A percentile compares a stretch with the other conserved stretches of the same genome.
Conservation (phyloP, 2,113 vertebrate genomes). For the Colossoma macropomum region DNA sequence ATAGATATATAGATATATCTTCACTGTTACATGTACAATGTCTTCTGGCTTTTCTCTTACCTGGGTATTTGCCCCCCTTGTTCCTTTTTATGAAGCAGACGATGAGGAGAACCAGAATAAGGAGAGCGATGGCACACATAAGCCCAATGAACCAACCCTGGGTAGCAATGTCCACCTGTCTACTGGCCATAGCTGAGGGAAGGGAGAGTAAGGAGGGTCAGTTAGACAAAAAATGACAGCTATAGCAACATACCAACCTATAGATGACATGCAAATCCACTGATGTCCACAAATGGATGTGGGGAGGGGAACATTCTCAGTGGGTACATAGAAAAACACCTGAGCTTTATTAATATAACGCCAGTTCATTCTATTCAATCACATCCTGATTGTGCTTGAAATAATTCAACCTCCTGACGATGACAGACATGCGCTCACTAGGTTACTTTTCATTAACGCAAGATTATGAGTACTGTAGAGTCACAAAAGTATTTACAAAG, state of each 20-base stretch:
- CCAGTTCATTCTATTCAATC: not conserved
- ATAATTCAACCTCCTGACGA: not conserved
- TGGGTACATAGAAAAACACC: not conserved
- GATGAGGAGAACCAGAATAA: slow-evolving; percentile 96
- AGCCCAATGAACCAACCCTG: slow-evolving; percentile 99
- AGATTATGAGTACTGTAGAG: not conserved
- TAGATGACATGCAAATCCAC: slow-evolving; percentile 5
- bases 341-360: not conserved
- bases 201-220: slow-evolving; percentile 44
- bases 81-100: slow-evolving; percentile 99
- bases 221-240: slow-evolving; percentile 46
- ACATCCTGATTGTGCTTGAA: not conserved
- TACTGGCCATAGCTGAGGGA: slow-evolving; percentile 88
- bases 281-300: slow-evolving; percentile 8
- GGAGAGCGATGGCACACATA: slow-evolving; percentile 97
- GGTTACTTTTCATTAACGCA: not conserved
- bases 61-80: slow-evolving; percentile 98
- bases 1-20: too few species aligned
- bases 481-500: not conserved
- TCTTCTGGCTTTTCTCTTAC: slow-evolving; percentile 72
- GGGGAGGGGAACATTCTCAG: not conserved
- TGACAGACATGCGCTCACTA: not conserved
- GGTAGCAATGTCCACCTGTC: slow-evolving; percentile 96
- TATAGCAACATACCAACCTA: not conserved
- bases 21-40: not conserved